A percentile compares a stretch with the other conserved stretches of the same genome.
Conservation (phyloP, 2,888 invertebrate species). For the Ophioninae sp. region DNA sequence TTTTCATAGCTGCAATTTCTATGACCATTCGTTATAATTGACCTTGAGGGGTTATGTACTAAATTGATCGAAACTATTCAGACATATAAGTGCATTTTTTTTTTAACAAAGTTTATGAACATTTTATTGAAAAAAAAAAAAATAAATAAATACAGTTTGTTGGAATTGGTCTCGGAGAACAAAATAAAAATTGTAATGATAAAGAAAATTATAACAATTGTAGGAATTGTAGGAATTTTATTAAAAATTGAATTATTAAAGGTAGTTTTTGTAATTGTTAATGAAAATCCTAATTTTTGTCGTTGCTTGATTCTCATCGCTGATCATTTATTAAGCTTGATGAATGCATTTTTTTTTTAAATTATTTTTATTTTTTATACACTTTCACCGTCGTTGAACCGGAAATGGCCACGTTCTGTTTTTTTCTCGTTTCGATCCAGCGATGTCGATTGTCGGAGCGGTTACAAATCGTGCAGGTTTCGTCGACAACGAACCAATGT, state of each 20-base stretch:
- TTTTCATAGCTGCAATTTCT: not conserved
- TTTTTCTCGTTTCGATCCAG: not conserved
- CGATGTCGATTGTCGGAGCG: slow-evolving; percentile 70
- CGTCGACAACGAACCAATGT: slow-evolving; percentile 96
- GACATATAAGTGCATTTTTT: too few relatives aligned
- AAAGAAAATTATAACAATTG: too few relatives aligned
- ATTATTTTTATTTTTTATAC: not conserved
- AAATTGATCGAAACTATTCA: too few relatives aligned
- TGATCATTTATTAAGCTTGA: not conserved
- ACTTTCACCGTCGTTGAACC: not conserved
- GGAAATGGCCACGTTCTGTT: not conserved
- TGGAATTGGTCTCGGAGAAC: too few relatives aligned
- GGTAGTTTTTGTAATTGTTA: too few relatives aligned
- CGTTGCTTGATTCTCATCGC: not conserved
- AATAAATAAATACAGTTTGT: too few relatives aligned
- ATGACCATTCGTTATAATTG: not conserved
- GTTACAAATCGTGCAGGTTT: slow-evolving; percentile 93
- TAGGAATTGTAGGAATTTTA: too few relatives aligned
- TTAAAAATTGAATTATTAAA: too few relatives aligned
- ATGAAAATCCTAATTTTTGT: too few relatives aligned
- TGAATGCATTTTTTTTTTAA: not conserved
- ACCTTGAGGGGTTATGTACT: not conserved
- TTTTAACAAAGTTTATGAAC: too few relatives aligned
- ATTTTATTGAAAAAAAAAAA: too few relatives aligned
- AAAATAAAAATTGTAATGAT: too few relatives aligned